Conservation (phyloP, 2,797 vertebrate genomes). For the Huso huso region DNA sequence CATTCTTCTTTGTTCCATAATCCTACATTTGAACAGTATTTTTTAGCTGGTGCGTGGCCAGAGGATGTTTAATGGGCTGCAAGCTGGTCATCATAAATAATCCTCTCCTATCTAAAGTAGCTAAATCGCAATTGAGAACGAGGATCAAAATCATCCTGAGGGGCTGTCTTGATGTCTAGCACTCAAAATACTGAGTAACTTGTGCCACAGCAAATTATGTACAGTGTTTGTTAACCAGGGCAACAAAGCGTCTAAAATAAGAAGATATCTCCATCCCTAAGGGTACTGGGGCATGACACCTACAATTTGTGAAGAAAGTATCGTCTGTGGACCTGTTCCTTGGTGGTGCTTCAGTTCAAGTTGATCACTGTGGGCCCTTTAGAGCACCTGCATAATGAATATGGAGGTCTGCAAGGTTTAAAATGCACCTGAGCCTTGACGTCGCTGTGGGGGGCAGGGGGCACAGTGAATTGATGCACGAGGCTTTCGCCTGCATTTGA, state of each 20-base stretch:
- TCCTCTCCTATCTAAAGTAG: constrained; percentile 1
- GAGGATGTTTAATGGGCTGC: neutral
- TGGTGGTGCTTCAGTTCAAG: too few species aligned
- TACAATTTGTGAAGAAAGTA: too few species aligned
- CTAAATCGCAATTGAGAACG: neutral
- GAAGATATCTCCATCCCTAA: neutral
- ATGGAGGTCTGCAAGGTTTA: too few species aligned
- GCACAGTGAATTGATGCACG: too few species aligned
- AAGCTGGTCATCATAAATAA: constrained; percentile 3
- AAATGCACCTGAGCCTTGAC: too few species aligned
- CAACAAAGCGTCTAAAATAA: neutral
- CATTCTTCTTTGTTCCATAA: neutral
- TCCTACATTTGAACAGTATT: neutral
- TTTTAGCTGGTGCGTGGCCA: neutral
- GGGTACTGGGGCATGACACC: too few species aligned
- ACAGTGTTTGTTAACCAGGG: neutral
- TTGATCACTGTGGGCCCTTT: too few species aligned
- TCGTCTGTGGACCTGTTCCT: too few species aligned
- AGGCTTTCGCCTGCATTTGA: too few species aligned
- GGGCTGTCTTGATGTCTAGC: neutral
- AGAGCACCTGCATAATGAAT: too few species aligned
- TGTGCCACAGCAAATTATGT: constrained; percentile 1
- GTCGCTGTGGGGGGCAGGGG: too few species aligned
- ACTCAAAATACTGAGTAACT: neutral
- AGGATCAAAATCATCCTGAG: neutral